Evolutionary conservation across 2,113 vertebrate species (phyloP), one percentile per base, ranked within the genome.

Genomic region (Rhodinocichla rosea): DNA sequence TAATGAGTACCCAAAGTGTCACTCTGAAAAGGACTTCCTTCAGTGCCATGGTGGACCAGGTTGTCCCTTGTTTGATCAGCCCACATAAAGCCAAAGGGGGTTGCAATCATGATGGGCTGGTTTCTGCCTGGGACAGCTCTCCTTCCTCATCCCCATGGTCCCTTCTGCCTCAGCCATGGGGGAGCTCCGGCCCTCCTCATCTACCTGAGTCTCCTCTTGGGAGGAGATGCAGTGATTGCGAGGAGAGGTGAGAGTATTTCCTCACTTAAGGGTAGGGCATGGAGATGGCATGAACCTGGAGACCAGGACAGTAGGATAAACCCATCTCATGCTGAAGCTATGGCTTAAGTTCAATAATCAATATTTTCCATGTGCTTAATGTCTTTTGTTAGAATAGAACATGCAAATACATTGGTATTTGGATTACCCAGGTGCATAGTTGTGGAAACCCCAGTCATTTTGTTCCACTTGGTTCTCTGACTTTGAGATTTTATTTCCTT

Each of bases 201-300:
- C 0, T 5, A n/a, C 15, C 20, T 2, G 6, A n/a, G 39, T 28
- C 10, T 73, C 21, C 20, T 68, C 71, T 35, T 5, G 3, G 27
- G 70, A n/a, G 35, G 33, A 86, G 57, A 42, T 0, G 0, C 12
- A 52, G 0, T 13, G 15, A 39, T 7, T 1, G 1, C 23, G 68
- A 55, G 37, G 67, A 90, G 21, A 39, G 12, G 8, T 44, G 56
- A 56, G 15, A 15, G 15, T 37, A 30, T 92, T 4, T 57, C 23
- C n/a, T 68, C 53, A 30, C 7, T 22, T 35, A 16, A 2, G 3
- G 13, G 14, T 20, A 40, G 45, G 44, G 14, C 10, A 23, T 14
- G 18, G 33, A 9, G 80, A 62, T 49, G 24, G 5, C 11, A 22
- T 22, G 21, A 9, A 35, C 16, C 9, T 64, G 44, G 53, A 63